Conservation (phyloP, 2,797 vertebrate species). For the Orestias chungarensis region DNA sequence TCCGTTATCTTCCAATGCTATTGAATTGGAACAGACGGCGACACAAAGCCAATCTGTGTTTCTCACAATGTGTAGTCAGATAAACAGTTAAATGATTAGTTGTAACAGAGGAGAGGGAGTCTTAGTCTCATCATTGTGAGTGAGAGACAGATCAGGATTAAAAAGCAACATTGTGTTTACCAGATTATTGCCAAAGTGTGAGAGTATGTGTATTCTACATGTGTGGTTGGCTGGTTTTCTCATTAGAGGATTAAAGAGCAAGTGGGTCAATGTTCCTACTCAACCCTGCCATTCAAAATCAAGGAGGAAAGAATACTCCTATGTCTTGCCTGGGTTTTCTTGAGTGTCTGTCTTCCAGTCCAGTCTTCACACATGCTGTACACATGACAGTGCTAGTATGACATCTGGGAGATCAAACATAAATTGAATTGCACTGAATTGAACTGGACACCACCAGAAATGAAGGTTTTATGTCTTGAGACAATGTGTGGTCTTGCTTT, state of each 20-base stretch:
- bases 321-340: slow-evolving; percentile 50
- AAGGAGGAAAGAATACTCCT: slow-evolving; percentile 67
- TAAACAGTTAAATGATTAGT: slow-evolving; percentile 75
- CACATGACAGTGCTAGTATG: slow-evolving; percentile 41
- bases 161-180: slow-evolving; percentile 66
- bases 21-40: slow-evolving; percentile 51
- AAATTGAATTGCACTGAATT: slow-evolving; percentile 63
- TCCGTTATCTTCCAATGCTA: slow-evolving; percentile 35
- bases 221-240: slow-evolving; percentile 76
- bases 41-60: slow-evolving; percentile 69
- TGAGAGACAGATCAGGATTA: slow-evolving; percentile 67
- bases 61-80: slow-evolving; percentile 53
- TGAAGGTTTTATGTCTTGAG: slow-evolving; percentile 62
- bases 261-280: slow-evolving; percentile 77
- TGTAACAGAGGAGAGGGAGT: slow-evolving; percentile 65
- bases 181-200: slow-evolving; percentile 56
- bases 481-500: slow-evolving; percentile 54
- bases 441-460: slow-evolving; percentile 58
- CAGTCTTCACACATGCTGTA: slow-evolving; percentile 22
- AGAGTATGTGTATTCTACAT: slow-evolving; percentile 33
- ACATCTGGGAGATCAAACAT: slow-evolving; percentile 55
- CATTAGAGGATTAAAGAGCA: slow-evolving; percentile 80
- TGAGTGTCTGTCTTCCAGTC: slow-evolving; percentile 20
- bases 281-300: slow-evolving; percentile 70
- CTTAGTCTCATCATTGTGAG: slow-evolving; percentile 66